Conservation (phyloP, 2,888 invertebrate species). For the Nebria salina region DNA sequence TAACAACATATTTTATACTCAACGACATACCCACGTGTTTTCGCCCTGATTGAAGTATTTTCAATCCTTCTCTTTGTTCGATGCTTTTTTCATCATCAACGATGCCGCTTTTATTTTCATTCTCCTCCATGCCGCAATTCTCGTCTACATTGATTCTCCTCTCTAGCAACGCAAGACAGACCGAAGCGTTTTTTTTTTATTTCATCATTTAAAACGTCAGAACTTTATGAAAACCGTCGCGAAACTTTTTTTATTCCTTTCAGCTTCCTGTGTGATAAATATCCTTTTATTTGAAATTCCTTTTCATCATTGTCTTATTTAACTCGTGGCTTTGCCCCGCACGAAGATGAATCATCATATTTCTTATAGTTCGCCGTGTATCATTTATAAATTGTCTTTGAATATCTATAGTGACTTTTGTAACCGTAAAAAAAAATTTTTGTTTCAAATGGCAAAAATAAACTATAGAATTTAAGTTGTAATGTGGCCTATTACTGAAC, state of each 20-base stretch:
- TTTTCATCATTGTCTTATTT: background rate
- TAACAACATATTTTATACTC: background rate
- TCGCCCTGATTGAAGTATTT: constrained; percentile 24
- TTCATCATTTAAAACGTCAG: background rate
- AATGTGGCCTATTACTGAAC: too few relatives aligned
- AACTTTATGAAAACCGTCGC: background rate
- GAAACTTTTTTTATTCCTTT: background rate
- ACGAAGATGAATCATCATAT: too few relatives aligned
- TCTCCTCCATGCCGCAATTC: background rate
- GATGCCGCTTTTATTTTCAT: constrained; percentile 19
- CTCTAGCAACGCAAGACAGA: background rate
- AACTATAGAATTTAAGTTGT: too few relatives aligned
- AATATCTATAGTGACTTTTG: too few relatives aligned
- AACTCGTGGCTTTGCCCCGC: background rate
- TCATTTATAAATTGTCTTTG: too few relatives aligned
- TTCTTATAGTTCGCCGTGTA: too few relatives aligned
- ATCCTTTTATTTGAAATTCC: background rate
- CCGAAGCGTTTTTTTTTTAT: background rate
- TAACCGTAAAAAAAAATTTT: too few relatives aligned
- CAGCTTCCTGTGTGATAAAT: background rate
- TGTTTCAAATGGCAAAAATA: too few relatives aligned
- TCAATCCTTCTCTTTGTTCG: constrained; percentile 20
- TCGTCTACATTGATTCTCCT: background rate
- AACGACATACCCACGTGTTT: constrained; percentile 6
- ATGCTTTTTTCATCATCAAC: constrained; percentile 17